These are phyloP conservation scores for Camelus bactrianus DNA, from an alignment of 2,113 vertebrate genomes.

Conservation along the genomic window DNA sequence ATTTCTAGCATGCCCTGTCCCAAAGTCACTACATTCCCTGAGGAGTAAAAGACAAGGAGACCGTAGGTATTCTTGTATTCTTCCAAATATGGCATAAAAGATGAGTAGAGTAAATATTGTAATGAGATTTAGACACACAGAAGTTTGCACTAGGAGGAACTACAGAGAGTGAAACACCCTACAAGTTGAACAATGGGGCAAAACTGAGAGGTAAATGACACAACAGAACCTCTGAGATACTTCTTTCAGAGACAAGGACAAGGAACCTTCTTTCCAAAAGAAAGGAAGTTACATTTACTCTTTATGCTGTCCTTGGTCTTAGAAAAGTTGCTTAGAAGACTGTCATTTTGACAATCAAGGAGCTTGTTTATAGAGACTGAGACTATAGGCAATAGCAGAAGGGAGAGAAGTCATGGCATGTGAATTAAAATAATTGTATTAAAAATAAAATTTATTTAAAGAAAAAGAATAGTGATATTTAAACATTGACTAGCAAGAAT, in stretches of 20 bases:
- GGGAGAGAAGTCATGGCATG: not conserved
- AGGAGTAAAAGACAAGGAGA: not conserved
- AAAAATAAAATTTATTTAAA: not conserved
- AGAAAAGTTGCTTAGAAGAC: not conserved
- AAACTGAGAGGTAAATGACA: not conserved
- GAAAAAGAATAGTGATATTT: not conserved
- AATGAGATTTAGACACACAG: not conserved
- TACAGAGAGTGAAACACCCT: not conserved
- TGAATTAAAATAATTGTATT: not conserved
- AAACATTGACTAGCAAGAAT: not conserved
- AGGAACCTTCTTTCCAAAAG: not conserved
- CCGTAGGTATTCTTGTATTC: not conserved
- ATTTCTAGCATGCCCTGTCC: not conserved
- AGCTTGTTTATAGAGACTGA: not conserved
- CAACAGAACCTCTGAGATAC: not conserved
- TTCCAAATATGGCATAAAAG: not conserved
- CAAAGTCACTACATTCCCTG: not conserved
- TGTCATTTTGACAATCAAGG: not conserved
- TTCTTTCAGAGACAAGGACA: not conserved
- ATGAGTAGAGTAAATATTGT: not conserved
- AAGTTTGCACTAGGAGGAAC: not conserved
- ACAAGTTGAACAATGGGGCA: not conserved
- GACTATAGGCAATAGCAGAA: not conserved
- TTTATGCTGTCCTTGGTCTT: not conserved
- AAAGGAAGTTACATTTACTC: not conserved